These are phyloP conservation scores for Siniperca knerii DNA, from an alignment of 2,113 vertebrate species.

Conservation along the genomic window DNA sequence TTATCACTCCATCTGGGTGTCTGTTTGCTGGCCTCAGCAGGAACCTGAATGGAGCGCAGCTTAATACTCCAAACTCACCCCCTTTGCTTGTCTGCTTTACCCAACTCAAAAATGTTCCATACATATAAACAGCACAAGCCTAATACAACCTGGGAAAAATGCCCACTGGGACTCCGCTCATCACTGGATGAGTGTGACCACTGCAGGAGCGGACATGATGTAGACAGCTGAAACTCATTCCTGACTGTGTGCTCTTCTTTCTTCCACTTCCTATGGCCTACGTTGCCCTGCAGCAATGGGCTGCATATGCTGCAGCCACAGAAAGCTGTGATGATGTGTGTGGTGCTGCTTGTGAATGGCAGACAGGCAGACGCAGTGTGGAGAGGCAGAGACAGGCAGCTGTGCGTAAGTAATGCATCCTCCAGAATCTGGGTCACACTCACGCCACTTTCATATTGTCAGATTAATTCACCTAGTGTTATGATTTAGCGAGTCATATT, in stretches of 20 bases:
- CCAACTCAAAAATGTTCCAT: conserved; percentile 3
- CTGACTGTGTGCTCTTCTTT: conserved; percentile 19
- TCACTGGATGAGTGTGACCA: background rate
- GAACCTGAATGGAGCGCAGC: conserved; percentile 23
- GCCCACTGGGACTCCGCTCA: background rate
- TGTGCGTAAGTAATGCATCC: conserved; percentile 76
- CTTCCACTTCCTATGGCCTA: conserved; percentile 26
- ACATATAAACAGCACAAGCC: conserved; percentile 19
- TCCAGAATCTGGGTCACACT: conserved; percentile 79
- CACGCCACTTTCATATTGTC: conserved; percentile 64
- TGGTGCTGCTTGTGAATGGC: conserved; percentile 52
- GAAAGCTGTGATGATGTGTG: conserved; percentile 33
- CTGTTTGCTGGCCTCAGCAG: conserved; percentile 52
- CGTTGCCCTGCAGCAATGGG: conserved; percentile 59
- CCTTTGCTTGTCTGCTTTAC: conserved; percentile 18
- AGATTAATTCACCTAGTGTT: conserved; percentile 60
- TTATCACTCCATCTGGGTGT: conserved; percentile 47
- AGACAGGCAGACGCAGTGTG: conserved; percentile 53
- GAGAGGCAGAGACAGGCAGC: conserved; percentile 68
- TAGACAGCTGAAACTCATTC: conserved; percentile 25
- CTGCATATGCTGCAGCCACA: conserved; percentile 66
- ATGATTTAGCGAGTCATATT: conserved; percentile 51
- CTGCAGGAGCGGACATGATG: conserved; percentile 2
- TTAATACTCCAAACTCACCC: conserved; percentile 6
- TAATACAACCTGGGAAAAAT: background rate